Evolutionary conservation across 1,140 invertebrate species (phyloP).

Genomic region (Lasioglossum albipes): DNA sequence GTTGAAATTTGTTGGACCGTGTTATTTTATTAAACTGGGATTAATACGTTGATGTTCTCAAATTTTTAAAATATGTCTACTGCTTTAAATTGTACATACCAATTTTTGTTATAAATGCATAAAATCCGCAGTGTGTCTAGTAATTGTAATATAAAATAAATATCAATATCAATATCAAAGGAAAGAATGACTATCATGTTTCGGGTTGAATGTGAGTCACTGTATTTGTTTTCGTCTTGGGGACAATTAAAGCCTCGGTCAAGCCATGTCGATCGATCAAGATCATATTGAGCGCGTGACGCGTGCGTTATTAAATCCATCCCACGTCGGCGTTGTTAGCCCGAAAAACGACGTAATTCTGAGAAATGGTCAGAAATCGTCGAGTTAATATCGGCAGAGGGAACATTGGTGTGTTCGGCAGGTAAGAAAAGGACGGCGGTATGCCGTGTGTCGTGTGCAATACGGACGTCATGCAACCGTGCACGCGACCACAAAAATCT

Average conservation of each 20-base stretch:
- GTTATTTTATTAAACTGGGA: too few relatives aligned
- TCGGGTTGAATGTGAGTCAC: too few relatives aligned
- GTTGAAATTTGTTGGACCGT: too few relatives aligned
- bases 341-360: constrained; percentile 59
- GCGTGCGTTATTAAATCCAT: constrained; percentile 46
- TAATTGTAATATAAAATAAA: too few relatives aligned
- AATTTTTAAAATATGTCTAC: too few relatives aligned
- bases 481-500: constrained; percentile 64
- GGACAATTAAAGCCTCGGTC: background rate
- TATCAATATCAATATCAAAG: background rate
- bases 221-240: constrained; percentile 10
- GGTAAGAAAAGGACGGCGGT: constrained; percentile 50
- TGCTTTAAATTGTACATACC: too few relatives aligned
- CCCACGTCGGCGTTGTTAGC: constrained; percentile 38
- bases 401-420: constrained; percentile 49
- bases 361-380: constrained; percentile 60
- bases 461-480: constrained; percentile 62
- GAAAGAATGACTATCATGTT: constrained; percentile 8
- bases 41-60: too few relatives aligned
- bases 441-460: constrained; percentile 55
- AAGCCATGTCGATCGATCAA: constrained; percentile 37
- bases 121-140: too few relatives aligned
- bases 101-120: too few relatives aligned
- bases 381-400: constrained; percentile 56
- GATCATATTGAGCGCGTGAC: constrained; percentile 35